Evolutionary conservation across 2,113 vertebrate species (phyloP).

Genomic region (Poeciliopsis prolifica): DNA sequence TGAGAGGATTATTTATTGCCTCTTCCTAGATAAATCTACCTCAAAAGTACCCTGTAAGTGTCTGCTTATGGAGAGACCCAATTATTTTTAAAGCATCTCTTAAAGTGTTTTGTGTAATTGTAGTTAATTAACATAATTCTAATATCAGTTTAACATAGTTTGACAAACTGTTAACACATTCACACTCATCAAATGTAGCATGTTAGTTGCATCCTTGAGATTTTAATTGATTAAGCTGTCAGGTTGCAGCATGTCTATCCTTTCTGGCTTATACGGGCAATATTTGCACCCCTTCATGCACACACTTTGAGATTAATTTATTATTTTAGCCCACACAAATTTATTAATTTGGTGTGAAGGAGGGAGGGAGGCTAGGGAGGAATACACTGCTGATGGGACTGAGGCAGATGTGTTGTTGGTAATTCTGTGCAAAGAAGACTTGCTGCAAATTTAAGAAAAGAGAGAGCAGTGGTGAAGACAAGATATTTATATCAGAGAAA

Average conservation of each 20-base stretch:
- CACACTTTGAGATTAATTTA: conserved; percentile 60
- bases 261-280: conserved; percentile 15
- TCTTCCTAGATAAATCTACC: conserved; percentile 30
- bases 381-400: conserved; percentile 27
- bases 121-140: not conserved
- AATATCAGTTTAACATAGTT: not conserved
- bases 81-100: conserved; percentile 22
- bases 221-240: conserved; percentile 58
- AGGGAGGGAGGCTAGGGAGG: conserved; percentile 1
- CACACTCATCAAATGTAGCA: conserved; percentile 3
- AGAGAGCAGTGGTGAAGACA: not conserved
- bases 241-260: conserved; percentile 12
- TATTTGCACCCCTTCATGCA: conserved; percentile 12
- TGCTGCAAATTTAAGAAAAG: not conserved
- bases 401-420: conserved; percentile 13
- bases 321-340: conserved; percentile 52
- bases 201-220: conserved; percentile 27
- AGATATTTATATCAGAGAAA: not conserved
- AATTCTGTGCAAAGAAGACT: not conserved
- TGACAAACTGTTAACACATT: conserved; percentile 1
- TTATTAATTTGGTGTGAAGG: conserved; percentile 34
- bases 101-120: conserved; percentile 2
- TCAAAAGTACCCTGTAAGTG: not conserved
- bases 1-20: conserved; percentile 41
- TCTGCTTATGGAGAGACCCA: not conserved